Percentiles rank a stretch among this genome's conserved stretches.
phyloP scores from a whole-genome alignment of 2,888 invertebrate species.

The Idaea dimidiata region DNA sequence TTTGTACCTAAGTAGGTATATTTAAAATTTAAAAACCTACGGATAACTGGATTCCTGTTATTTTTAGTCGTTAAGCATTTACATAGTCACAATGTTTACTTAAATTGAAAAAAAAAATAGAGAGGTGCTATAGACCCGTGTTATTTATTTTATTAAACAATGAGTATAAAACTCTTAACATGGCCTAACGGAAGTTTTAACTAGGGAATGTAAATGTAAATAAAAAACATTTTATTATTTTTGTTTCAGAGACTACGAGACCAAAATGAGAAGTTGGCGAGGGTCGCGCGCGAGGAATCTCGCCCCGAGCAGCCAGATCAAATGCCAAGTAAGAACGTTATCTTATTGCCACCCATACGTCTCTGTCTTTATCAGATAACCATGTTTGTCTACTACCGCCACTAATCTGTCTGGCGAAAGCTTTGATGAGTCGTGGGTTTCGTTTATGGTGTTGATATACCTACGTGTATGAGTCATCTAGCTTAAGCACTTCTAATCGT shows the following conservation, averaged over 20 bases:
- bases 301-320: conserved; percentile 37
- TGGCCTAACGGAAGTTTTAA: too few species aligned
- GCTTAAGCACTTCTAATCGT: neutral
- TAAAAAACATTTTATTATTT: neutral
- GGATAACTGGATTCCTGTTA: too few species aligned
- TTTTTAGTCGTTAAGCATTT: too few species aligned
- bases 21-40: too few species aligned
- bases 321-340: conserved; percentile 25
- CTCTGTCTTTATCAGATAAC: conserved; percentile 19
- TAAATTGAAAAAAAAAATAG: too few species aligned
- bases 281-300: conserved; percentile 60
- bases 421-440: neutral
- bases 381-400: conserved; percentile 10
- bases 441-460: neutral
- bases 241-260: conserved; percentile 57
- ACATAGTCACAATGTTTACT: too few species aligned
- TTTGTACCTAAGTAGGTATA: too few species aligned
- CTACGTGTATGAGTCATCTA: neutral
- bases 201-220: too few species aligned
- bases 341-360: conserved; percentile 18
- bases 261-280: conserved; percentile 48
- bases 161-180: too few species aligned
- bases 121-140: too few species aligned
- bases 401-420: neutral
- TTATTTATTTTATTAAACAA: too few species aligned